Base-by-base conservation (phyloP, 2,888 invertebrate genomes). In the Rugalucina vietnamica region DNA sequence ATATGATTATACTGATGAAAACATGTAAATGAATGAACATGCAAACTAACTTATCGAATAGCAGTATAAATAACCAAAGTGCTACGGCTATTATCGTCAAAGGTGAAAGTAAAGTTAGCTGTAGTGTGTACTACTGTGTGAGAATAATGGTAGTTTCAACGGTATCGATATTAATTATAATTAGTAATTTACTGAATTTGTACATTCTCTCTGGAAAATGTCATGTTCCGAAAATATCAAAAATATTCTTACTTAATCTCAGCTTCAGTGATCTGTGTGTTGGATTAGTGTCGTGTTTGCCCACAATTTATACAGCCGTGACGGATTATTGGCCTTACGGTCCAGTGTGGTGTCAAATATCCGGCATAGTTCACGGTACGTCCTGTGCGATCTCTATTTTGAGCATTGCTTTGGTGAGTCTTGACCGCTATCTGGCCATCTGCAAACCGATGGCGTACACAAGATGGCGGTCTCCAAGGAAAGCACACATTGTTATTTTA, bases 361-460 rank as follows among this genome's bases (percentile, higher is more conserved):
- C 90, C 1, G 87, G 88, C 8, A 85, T 90, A 18, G 43, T 82
- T 12, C 90, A 90, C 79, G 89, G 90, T 8, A 76, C 79, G 0
- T 88, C 86, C 0, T 85, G 82, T 24, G 80, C 90, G 3, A 88
- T 91, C 27, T 91, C 91, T 8, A 89, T 91, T 71, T 91, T 87
- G 88, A 86, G 86, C 71, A 49, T 91, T 32, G 77, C 88, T 1
- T 65, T 89, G 18, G 81, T 91, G n/a, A 90, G 90, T 32, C 71
- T 91, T 12, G 91, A 91, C 81, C 74, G 91, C 12, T 90, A 89
- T 71, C 57, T 91, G 5, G 91, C 89, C 32, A 81, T 91, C n/a
- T 73, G 76, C 14, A 76, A 84, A 14, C 90, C 91, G 10, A 49
- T 90, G 5, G 81, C 79, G 18, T 91, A 88, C 69, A 71, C 78